Percentiles rank a stretch among this genome's conserved stretches.
Evolutionary conservation across 2,888 invertebrate species (phyloP).

Genomic region (Drosophila mimetica): DNA sequence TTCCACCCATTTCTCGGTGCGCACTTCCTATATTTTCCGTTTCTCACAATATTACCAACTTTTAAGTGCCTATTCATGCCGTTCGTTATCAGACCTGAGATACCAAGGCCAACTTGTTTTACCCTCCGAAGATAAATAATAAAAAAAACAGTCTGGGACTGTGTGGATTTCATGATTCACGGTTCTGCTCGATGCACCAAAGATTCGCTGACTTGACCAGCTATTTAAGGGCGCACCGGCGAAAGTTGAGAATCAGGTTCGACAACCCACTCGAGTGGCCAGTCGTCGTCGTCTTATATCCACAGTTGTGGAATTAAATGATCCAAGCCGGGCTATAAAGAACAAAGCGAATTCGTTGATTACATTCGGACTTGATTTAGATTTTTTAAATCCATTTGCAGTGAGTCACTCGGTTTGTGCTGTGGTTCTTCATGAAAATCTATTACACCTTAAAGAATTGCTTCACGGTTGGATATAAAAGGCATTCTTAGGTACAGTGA

Average conservation of each 20-base stretch:
- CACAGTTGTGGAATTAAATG: background rate
- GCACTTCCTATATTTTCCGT: slow-evolving; percentile 27
- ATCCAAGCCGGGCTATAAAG: background rate
- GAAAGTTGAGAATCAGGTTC: slow-evolving; percentile 72
- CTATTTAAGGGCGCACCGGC: slow-evolving; percentile 43
- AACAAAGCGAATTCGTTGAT: slow-evolving; percentile 40
- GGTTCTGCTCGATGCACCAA: slow-evolving; percentile 34
- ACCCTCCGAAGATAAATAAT: too few species aligned
- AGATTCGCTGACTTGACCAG: slow-evolving; percentile 20
- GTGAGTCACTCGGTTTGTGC: slow-evolving; percentile 19
- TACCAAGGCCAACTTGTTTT: slow-evolving; percentile 29
- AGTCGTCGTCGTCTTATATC: background rate
- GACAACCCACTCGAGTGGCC: slow-evolving; percentile 28
- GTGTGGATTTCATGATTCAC: slow-evolving; percentile 27
- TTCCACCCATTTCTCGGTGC: slow-evolving; percentile 31
- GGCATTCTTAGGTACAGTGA: too few species aligned
- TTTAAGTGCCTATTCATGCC: slow-evolving; percentile 45
- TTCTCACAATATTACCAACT: slow-evolving; percentile 13
- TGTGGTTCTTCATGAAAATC: background rate
- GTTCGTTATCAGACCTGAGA: slow-evolving; percentile 30
- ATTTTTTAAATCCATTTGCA: background rate
- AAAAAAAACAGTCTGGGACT: background rate
- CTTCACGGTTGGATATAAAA: background rate
- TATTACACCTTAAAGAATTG: background rate
- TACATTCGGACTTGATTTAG: background rate